Evolutionary conservation across 2,888 invertebrate genomes (phyloP).

Genomic region (Dryobotodes eremita): DNA sequence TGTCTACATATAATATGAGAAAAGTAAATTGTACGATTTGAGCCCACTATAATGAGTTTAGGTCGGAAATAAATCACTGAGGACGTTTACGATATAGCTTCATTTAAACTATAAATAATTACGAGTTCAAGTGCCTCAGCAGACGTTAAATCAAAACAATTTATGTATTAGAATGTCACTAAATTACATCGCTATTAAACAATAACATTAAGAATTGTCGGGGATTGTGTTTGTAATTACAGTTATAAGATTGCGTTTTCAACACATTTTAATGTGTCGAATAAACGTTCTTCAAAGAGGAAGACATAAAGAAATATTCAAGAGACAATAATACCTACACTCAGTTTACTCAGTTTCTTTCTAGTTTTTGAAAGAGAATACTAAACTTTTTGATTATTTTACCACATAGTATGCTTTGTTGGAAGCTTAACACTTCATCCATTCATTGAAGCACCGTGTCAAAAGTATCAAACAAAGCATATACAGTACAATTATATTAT

Average conservation of each 20-base stretch:
- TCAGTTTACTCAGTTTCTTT: constrained; percentile 6
- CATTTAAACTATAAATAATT: constrained; percentile 86
- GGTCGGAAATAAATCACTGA: constrained; percentile 79
- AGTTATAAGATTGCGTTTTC: constrained; percentile 17
- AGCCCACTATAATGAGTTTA: constrained; percentile 73
- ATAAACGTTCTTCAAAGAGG: constrained; percentile 13
- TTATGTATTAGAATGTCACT: constrained; percentile 78
- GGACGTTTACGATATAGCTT: constrained; percentile 83
- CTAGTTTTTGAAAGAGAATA: constrained; percentile 33
- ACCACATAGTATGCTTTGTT: constrained; percentile 26
- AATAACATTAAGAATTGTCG: constrained; percentile 69
- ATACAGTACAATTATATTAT: constrained; percentile 59
- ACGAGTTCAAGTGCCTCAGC: constrained; percentile 74
- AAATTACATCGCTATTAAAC: constrained; percentile 73
- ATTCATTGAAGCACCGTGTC: constrained; percentile 50
- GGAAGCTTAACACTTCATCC: constrained; percentile 28
- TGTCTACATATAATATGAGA: constrained; percentile 41
- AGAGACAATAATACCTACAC: background rate
- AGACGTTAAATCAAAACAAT: constrained; percentile 81
- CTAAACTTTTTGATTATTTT: constrained; percentile 10
- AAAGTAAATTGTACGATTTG: constrained; percentile 60
- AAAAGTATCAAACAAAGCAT: constrained; percentile 46
- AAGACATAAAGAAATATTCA: background rate
- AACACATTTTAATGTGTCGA: background rate
- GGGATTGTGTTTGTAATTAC: constrained; percentile 61